Percentiles rank a stretch among this genome's conserved stretches.
phyloP scores from a whole-genome alignment of 1,140 invertebrate genomes.

The Reticulitermes speratus region DNA sequence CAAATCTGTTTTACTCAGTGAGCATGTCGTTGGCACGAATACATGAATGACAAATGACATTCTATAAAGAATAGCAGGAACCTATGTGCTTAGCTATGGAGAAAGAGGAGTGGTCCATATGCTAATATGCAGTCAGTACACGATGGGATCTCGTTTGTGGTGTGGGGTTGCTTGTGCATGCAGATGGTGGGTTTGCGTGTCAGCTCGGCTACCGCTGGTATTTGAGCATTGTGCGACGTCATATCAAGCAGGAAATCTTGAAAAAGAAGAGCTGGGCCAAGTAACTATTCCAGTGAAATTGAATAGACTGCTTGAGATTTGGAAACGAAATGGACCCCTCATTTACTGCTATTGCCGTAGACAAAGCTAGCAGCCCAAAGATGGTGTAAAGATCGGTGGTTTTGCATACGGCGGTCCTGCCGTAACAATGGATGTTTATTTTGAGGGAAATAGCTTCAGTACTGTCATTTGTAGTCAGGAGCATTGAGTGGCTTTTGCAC shows the following conservation, averaged over 20 bases:
- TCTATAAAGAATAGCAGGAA: neutral
- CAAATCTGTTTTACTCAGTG: neutral
- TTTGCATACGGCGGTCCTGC: too few relatives aligned
- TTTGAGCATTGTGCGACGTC: neutral
- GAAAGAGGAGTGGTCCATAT: neutral
- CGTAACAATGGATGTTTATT: too few relatives aligned
- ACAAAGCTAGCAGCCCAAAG: too few relatives aligned
- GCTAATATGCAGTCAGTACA: neutral
- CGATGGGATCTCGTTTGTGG: neutral
- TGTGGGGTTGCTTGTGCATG: neutral
- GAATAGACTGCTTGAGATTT: neutral
- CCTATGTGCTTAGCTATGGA: neutral
- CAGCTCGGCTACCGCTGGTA: neutral
- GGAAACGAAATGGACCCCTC: neutral
- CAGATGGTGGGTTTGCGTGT: constrained; percentile 9
- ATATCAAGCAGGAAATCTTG: constrained; percentile 13
- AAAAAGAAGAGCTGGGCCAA: neutral
- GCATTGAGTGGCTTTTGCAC: too few relatives aligned
- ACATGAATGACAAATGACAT: neutral
- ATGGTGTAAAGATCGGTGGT: too few relatives aligned
- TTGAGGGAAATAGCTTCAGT: too few relatives aligned
- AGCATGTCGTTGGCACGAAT: neutral
- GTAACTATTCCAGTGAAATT: neutral
- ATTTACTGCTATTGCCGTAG: neutral
- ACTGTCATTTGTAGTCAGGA: too few relatives aligned